Conservation (phyloP, 2,113 vertebrate genomes). For the Pteruthius melanotis region DNA sequence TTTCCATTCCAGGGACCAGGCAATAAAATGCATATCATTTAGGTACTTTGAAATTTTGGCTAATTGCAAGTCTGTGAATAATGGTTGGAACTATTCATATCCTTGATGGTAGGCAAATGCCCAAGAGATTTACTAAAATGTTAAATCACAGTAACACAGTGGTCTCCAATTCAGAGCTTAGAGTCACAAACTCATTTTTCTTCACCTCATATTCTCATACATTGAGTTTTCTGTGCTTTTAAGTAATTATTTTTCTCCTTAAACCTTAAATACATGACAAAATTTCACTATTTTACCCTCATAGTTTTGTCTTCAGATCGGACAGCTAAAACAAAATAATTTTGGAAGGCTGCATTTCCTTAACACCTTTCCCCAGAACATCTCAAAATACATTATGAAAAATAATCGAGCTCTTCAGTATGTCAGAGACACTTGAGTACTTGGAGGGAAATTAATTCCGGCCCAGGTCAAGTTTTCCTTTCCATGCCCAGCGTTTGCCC, state of each 20-base stretch:
- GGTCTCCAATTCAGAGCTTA: not conserved
- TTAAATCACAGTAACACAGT: not conserved
- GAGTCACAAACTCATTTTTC: not conserved
- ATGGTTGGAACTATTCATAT: not conserved
- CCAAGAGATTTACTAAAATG: not conserved
- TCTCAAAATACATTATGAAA: not conserved
- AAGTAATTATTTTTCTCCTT: not conserved
- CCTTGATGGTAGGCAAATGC: not conserved
- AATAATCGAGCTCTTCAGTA: not conserved
- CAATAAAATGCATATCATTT: constrained; percentile 7
- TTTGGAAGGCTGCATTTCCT: not conserved
- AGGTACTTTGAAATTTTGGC: constrained; percentile 11
- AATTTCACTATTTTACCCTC: not conserved
- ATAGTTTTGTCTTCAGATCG: not conserved
- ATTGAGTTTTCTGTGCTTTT: not conserved
- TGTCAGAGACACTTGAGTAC: not conserved
- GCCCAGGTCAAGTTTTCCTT: not conserved
- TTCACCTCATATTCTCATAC: not conserved
- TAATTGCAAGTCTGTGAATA: constrained; percentile 41
- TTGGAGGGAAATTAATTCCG: not conserved
- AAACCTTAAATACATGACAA: not conserved
- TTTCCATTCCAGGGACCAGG: not conserved
- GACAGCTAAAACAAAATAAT: not conserved
- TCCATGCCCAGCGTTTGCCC: not conserved
- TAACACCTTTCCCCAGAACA: not conserved